phyloP scores from a whole-genome alignment of 2,888 invertebrate species.

The Ornithoptera alexandrae region DNA sequence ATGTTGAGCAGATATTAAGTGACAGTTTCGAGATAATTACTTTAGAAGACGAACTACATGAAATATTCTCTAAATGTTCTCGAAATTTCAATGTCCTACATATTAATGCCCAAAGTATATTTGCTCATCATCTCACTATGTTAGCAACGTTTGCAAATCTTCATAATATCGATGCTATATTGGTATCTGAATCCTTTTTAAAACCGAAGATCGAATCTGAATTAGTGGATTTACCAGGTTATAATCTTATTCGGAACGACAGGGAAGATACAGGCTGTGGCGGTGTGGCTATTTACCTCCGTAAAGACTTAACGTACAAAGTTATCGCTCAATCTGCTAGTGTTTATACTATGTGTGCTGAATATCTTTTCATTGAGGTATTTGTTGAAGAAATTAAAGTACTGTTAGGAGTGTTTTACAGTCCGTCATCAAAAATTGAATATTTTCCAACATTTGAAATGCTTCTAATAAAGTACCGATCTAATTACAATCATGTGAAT shows the following conservation, averaged over 20 bases:
- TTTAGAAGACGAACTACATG: constrained; percentile 8
- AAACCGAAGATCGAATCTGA: constrained; percentile 2
- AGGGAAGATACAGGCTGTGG: constrained; percentile 10
- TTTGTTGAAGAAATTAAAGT: constrained; percentile 14
- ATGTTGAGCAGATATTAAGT: not conserved
- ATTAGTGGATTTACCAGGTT: constrained; percentile 10
- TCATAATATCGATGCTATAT: constrained; percentile 17
- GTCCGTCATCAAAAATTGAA: constrained; percentile 16
- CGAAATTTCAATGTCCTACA: constrained; percentile 20
- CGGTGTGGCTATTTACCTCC: constrained; percentile 25
- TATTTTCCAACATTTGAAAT: constrained; percentile 9
- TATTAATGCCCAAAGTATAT: constrained; percentile 18
- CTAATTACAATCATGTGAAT: constrained; percentile 15
- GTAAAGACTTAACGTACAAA: constrained; percentile 5
- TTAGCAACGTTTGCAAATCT: constrained; percentile 15
- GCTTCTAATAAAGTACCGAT: not conserved
- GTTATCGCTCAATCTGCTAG: constrained; percentile 7
- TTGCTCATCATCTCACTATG: constrained; percentile 9
- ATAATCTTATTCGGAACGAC: constrained; percentile 20
- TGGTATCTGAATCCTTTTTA: constrained; percentile 13
- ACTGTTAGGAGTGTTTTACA: constrained; percentile 23
- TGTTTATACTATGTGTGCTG: constrained; percentile 9
- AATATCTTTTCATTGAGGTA: constrained; percentile 20
- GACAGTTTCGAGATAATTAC: constrained; percentile 10
- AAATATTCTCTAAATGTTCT: constrained; percentile 3